Evolutionary conservation across 2,113 vertebrate genomes (phyloP).

Genomic region (Myxocyprinus asiaticus): DNA sequence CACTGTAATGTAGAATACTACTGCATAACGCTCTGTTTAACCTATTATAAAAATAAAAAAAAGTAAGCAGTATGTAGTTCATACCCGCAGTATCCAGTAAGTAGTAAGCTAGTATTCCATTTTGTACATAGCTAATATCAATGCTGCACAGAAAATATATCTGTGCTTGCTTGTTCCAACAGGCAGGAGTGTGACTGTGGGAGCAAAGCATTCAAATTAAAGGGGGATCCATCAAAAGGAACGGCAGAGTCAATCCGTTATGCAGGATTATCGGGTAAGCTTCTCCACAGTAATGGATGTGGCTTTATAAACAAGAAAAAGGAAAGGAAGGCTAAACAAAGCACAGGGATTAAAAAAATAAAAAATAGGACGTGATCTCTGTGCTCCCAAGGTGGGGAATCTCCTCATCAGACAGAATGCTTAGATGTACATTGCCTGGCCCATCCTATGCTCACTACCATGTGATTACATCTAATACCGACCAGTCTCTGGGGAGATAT

Average conservation of each 20-base stretch:
- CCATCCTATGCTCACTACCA: too few relatives aligned
- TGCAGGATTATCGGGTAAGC: conserved; percentile 74
- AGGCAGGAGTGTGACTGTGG: conserved; percentile 4
- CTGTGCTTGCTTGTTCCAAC: conserved; percentile 17
- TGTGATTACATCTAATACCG: too few relatives aligned
- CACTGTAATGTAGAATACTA: too few relatives aligned
- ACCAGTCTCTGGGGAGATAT: too few relatives aligned
- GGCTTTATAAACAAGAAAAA: conserved; percentile 62
- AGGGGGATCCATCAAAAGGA: conserved; percentile 52
- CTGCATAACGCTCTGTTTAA: too few relatives aligned
- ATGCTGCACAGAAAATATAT: not conserved
- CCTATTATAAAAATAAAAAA: too few relatives aligned
- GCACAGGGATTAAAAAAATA: conserved; percentile 68
- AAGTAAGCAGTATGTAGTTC: too few relatives aligned
- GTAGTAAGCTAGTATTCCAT: too few relatives aligned
- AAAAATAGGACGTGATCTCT: conserved; percentile 53
- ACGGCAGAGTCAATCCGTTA: conserved; percentile 75
- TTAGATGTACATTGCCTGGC: too few relatives aligned
- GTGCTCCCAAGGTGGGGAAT: conserved; percentile 44
- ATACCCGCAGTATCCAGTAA: too few relatives aligned
- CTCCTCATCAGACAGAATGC: not conserved
- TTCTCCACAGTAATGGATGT: conserved; percentile 72
- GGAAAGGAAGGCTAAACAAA: conserved; percentile 41
- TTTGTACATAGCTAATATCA: too few relatives aligned
- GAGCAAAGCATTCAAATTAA: conserved; percentile 36